Evolutionary conservation across 2,888 invertebrate genomes (phyloP).

Genomic region (Leptarthrus brevirostris): DNA sequence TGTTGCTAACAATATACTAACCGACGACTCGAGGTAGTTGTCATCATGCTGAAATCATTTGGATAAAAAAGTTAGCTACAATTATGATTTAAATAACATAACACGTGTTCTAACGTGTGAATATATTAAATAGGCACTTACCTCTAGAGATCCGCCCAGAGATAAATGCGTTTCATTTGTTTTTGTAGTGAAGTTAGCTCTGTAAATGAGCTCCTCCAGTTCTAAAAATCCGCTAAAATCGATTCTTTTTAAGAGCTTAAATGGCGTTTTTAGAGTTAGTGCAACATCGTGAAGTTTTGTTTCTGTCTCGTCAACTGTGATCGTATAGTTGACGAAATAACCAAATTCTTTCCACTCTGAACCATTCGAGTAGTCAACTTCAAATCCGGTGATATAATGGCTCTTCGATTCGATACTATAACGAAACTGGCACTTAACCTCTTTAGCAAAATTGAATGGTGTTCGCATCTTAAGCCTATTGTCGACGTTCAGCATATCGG

Average conservation of each 20-base stretch:
- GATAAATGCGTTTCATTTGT: conserved; percentile 69
- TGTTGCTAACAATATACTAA: conserved; percentile 74
- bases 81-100: too few relatives aligned
- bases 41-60: conserved; percentile 70
- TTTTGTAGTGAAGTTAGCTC: conserved; percentile 68
- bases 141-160: conserved; percentile 70
- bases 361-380: conserved; percentile 67
- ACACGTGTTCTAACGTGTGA: too few relatives aligned
- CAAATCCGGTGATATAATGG: conserved; percentile 68
- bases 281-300: conserved; percentile 67
- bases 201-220: conserved; percentile 69
- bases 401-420: conserved; percentile 68
- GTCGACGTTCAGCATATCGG: conserved; percentile 67
- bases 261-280: conserved; percentile 70
- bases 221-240: conserved; percentile 67
- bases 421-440: conserved; percentile 69
- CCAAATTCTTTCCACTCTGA: conserved; percentile 64
- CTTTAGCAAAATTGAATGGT: conserved; percentile 68
- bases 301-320: conserved; percentile 64
- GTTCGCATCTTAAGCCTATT: conserved; percentile 72
- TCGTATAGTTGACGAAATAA: conserved; percentile 69
- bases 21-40: conserved; percentile 73
- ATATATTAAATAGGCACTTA: too few relatives aligned
- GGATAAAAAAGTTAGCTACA: too few relatives aligned
- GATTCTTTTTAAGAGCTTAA: conserved; percentile 68